Percentiles rank a stretch among this genome's conserved stretches.
Conservation (phyloP, 2,888 invertebrate genomes). For the Cataglyphis altisquamis region DNA sequence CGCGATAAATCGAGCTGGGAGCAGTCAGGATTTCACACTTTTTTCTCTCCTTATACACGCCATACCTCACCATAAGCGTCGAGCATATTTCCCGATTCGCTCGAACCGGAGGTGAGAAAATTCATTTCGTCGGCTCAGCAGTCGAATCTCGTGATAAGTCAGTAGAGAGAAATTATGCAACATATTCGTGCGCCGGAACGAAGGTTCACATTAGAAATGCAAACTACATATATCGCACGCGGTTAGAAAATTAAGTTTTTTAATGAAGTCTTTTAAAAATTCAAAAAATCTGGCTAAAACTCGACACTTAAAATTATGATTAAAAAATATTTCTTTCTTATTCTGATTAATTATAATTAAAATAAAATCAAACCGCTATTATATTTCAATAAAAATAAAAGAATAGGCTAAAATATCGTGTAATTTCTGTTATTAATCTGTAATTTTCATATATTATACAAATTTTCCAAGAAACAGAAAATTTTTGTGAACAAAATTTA, state of each 20-base stretch:
- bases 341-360: slow-evolving; percentile 8
- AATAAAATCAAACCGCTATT: not conserved
- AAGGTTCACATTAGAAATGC: slow-evolving; percentile 39
- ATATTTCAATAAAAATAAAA: not conserved
- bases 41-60: slow-evolving; percentile 56
- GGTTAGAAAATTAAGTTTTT: slow-evolving; percentile 34
- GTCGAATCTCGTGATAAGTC: slow-evolving; percentile 43
- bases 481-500: not conserved
- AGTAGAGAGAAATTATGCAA: slow-evolving; percentile 53
- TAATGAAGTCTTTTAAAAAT: slow-evolving; percentile 31
- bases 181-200: slow-evolving; percentile 32
- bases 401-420: not conserved
- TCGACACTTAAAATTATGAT: not conserved
- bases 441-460: not conserved
- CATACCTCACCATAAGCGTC: slow-evolving; percentile 66
- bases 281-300: not conserved
- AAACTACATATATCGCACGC: slow-evolving; percentile 24
- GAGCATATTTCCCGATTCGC: slow-evolving; percentile 68
- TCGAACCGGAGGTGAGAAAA: slow-evolving; percentile 64
- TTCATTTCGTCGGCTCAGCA: slow-evolving; percentile 60
- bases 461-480: not conserved
- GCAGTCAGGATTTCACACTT: slow-evolving; percentile 54
- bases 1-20: slow-evolving; percentile 68
- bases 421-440: not conserved
- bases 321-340: not conserved